phyloP scores from a whole-genome alignment of 2,797 vertebrate species.

The Oreonectes daqikongensis region DNA sequence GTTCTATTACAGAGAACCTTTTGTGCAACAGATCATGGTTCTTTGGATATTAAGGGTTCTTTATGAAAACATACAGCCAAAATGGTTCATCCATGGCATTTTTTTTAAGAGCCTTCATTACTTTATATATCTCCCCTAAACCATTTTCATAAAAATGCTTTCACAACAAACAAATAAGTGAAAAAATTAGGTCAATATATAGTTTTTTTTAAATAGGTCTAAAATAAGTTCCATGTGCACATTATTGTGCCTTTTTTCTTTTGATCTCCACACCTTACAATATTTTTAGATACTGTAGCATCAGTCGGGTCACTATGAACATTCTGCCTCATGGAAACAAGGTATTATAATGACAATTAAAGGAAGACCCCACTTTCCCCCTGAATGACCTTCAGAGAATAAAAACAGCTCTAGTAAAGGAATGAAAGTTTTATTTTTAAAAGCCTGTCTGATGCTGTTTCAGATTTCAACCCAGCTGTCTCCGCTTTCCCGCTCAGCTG shows the following conservation, averaged over 20 bases:
- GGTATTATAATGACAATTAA: conserved; percentile 62
- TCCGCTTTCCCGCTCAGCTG: conserved; percentile 58
- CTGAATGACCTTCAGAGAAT: conserved; percentile 55
- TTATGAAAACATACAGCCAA: no score
- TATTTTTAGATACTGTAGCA: neutral
- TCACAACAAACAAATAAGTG: no score
- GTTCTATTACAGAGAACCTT: no score
- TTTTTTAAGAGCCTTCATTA: no score
- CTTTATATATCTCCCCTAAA: no score
- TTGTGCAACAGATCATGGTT: no score
- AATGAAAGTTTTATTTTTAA: conserved; percentile 63
- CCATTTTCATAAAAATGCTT: no score
- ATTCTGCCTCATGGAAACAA: conserved; percentile 63
- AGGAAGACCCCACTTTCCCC: conserved; percentile 60
- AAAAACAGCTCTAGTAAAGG: conserved; percentile 62
- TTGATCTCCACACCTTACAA: neutral
- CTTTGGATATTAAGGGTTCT: no score
- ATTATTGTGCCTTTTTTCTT: neutral
- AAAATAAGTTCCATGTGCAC: neutral
- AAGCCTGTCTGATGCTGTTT: conserved; percentile 57
- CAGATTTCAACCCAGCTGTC: conserved; percentile 65
- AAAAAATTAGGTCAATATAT: neutral
- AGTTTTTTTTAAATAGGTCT: no score
- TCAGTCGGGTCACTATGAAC: conserved; percentile 35
- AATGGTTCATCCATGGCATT: no score